phyloP scores from a whole-genome alignment of 2,797 vertebrate genomes.

The Mormyrops boulengeri region DNA sequence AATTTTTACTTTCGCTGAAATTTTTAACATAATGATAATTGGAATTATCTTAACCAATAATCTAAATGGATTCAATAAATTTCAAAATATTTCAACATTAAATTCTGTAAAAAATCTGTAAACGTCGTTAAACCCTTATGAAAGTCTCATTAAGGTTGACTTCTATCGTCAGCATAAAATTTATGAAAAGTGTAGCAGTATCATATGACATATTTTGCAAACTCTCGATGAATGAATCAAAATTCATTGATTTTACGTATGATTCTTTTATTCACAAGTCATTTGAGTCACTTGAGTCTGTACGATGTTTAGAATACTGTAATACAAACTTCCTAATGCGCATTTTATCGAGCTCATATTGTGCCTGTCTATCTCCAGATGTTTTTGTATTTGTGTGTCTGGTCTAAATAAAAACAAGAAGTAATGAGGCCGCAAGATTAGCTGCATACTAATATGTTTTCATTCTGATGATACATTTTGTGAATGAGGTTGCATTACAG shows the following conservation, averaged over 20 bases:
- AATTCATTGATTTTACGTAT: neutral
- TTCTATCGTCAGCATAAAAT: neutral
- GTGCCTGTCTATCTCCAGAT: neutral
- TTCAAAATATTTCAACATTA: neutral
- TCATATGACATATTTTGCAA: neutral
- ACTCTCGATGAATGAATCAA: neutral
- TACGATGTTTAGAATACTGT: neutral
- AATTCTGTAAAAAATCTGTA: neutral
- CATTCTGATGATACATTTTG: neutral
- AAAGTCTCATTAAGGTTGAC: neutral
- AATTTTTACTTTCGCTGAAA: neutral
- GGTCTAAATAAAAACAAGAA: neutral
- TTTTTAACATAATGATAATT: neutral
- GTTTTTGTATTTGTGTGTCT: neutral
- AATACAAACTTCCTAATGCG: neutral
- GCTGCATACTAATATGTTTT: neutral
- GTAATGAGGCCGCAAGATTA: neutral
- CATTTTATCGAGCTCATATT: neutral
- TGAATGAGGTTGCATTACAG: neutral
- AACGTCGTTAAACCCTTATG: neutral
- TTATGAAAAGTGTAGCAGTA: neutral
- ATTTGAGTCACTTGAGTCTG: neutral
- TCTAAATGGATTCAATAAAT: neutral
- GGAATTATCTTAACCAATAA: neutral
- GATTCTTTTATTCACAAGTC: neutral